phyloP scores from a whole-genome alignment of 2,888 invertebrate genomes.

The Idaea biselata region DNA sequence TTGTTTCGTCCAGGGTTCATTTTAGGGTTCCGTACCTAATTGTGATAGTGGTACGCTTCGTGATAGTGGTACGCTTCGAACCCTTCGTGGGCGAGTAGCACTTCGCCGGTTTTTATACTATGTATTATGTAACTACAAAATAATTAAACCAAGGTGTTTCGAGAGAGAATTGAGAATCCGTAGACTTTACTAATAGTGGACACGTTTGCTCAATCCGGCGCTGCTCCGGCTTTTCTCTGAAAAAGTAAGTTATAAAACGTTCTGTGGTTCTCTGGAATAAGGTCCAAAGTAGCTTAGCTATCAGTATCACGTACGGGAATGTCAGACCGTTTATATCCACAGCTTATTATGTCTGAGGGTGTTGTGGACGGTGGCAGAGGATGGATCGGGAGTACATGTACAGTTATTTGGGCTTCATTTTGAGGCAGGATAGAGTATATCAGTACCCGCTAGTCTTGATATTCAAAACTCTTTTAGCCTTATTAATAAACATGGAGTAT shows the following conservation, averaged over 20 bases:
- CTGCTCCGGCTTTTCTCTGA: constrained; percentile 20
- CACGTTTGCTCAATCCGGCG: constrained; percentile 37
- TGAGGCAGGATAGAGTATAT: neutral
- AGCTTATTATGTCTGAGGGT: constrained; percentile 33
- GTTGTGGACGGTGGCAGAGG: constrained; percentile 6
- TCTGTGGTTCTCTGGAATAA: constrained; percentile 5
- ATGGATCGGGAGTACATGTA: constrained; percentile 11
- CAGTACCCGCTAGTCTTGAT: neutral
- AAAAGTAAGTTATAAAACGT: constrained; percentile 7
- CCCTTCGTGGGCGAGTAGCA: too few species aligned
- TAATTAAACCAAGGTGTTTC: neutral
- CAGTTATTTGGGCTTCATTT: constrained; percentile 4
- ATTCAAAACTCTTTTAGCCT: neutral
- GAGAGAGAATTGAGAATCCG: constrained; percentile 19
- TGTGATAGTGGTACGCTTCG: too few species aligned
- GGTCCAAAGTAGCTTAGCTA: constrained; percentile 8
- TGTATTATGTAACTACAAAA: neutral
- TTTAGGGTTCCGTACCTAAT: too few species aligned
- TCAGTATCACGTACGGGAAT: constrained; percentile 21
- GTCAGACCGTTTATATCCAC: constrained; percentile 32
- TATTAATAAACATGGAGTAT: too few species aligned
- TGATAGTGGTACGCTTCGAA: too few species aligned
- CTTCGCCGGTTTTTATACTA: too few species aligned
- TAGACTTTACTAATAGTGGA: constrained; percentile 25
- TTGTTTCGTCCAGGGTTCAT: too few species aligned